Evolutionary conservation across 2,888 invertebrate species (phyloP).

Genomic region (Carcina quercana): DNA sequence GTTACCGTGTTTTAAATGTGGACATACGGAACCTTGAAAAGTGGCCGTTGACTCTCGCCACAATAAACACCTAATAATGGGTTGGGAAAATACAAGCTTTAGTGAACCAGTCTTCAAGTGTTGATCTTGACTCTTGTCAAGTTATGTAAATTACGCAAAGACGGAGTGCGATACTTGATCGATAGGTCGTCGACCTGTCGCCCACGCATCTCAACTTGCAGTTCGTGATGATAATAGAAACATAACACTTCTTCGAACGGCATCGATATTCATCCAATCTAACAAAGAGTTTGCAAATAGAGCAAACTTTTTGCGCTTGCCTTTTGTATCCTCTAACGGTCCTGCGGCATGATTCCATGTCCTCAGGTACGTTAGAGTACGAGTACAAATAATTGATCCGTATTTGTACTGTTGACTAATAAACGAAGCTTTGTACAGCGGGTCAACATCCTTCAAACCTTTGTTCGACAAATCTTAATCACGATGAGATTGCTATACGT

Average conservation of each 20-base stretch:
- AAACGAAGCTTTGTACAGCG: conserved; percentile 40
- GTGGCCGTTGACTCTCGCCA: conserved; percentile 7
- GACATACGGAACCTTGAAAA: conserved; percentile 1
- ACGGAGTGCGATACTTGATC: conserved; percentile 56
- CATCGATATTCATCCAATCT: conserved; percentile 2
- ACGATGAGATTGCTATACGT: conserved; percentile 41
- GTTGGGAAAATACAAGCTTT: conserved; percentile 42
- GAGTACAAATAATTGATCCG: conserved; percentile 52
- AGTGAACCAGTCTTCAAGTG: conserved; percentile 54
- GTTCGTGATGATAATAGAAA: conserved; percentile 28
- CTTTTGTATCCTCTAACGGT: conserved; percentile 41
- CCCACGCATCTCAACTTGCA: conserved; percentile 42
- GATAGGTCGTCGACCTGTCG: conserved; percentile 57
- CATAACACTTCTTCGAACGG: conserved; percentile 24
- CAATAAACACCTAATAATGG: conserved; percentile 1
- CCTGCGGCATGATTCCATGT: conserved; percentile 36
- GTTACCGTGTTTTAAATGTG: too few species aligned
- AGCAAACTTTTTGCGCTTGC: conserved; percentile 27
- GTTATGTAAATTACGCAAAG: conserved; percentile 68
- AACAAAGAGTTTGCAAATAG: conserved; percentile 21
- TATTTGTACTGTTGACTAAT: conserved; percentile 44
- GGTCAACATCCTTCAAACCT: conserved; percentile 50
- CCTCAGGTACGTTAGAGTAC: too few species aligned
- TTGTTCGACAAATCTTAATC: conserved; percentile 47
- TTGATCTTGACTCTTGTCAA: conserved; percentile 58